Evolutionary conservation across 2,113 vertebrate species (phyloP).

Genomic region (Anoura caudifer): DNA sequence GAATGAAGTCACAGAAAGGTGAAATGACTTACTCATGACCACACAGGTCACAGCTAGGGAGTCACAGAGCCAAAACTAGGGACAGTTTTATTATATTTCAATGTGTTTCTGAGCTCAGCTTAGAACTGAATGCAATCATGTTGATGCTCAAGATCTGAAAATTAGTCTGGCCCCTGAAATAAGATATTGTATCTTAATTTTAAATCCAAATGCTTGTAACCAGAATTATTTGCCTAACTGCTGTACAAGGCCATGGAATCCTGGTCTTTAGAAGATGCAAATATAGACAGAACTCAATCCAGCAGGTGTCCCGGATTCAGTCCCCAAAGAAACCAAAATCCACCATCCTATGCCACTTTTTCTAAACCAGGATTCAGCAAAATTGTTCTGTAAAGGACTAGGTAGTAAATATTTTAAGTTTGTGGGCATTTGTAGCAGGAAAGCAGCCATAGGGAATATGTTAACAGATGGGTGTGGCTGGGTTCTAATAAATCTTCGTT

Average conservation of each 20-base stretch:
- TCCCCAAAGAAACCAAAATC: not conserved
- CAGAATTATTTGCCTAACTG: not conserved
- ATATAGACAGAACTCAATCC: not conserved
- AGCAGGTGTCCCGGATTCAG: not conserved
- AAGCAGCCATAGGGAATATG: not conserved
- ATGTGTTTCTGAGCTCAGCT: not conserved
- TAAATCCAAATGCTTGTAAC: not conserved
- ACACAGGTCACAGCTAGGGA: not conserved
- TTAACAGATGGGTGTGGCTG: not conserved
- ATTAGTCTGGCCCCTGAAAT: not conserved
- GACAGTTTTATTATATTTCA: slow-evolving; percentile 7
- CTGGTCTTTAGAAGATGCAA: not conserved
- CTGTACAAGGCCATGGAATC: not conserved
- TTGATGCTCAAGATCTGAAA: not conserved
- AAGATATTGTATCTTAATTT: not conserved
- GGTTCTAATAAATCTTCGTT: not conserved
- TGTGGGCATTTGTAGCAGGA: not conserved
- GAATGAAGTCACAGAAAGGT: slow-evolving; percentile 46
- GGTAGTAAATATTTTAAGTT: not conserved
- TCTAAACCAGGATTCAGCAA: not conserved
- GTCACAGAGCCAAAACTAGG: not conserved
- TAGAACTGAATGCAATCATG: not conserved
- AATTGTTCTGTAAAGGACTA: not conserved
- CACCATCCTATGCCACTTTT: not conserved
- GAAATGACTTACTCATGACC: not conserved